Conservation (phyloP, 2,113 vertebrate species). For the Gymnarchus niloticus region DNA sequence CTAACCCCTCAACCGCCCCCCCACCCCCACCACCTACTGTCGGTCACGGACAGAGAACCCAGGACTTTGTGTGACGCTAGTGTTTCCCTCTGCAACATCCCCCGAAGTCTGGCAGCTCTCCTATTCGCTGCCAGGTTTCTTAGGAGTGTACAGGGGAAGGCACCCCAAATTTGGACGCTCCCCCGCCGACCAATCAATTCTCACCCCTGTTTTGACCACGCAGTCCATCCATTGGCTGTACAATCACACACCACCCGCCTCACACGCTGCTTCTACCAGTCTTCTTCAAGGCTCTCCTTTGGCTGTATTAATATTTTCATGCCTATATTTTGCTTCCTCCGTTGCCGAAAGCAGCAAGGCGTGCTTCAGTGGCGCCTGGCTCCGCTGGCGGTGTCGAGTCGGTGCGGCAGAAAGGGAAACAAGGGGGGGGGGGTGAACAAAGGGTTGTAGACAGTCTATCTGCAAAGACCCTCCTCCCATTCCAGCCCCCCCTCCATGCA, state of each 20-base stretch:
- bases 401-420: background rate
- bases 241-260: background rate
- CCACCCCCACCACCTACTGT: no score
- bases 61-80: background rate
- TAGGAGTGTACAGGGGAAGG: background rate
- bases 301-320: background rate
- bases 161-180: background rate
- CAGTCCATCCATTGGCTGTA: background rate
- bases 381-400: background rate
- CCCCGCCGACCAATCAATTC: background rate
- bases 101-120: background rate
- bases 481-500: constrained; percentile 16
- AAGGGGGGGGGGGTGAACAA: background rate
- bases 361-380: background rate
- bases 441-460: background rate
- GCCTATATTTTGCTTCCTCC: background rate
- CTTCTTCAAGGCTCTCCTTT: background rate
- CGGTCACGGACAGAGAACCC: background rate
- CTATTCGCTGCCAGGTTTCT: background rate
- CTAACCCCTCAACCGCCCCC: background rate
- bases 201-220: background rate
- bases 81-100: background rate
- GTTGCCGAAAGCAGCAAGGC: background rate
- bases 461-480: background rate
- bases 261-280: background rate